Evolutionary conservation across 2,888 invertebrate species (phyloP).

Genomic region (Strigamia transsilvanica): DNA sequence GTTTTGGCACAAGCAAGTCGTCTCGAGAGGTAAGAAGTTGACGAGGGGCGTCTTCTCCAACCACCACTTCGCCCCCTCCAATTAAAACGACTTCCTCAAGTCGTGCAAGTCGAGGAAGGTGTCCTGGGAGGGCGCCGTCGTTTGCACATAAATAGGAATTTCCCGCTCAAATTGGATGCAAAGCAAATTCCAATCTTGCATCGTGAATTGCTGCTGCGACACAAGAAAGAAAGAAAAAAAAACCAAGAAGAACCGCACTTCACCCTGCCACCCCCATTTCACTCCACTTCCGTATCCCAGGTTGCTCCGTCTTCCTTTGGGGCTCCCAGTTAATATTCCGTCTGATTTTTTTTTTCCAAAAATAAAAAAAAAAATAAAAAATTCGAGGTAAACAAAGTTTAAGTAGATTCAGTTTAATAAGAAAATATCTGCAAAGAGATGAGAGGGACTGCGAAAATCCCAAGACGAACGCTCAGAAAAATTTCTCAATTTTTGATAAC

Average conservation of each 20-base stretch:
- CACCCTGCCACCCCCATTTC: background rate
- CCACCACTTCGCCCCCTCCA: constrained; percentile 48
- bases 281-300: constrained; percentile 17
- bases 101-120: background rate
- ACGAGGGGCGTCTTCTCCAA: constrained; percentile 34
- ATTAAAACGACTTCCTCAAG: constrained; percentile 51
- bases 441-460: constrained; percentile 28
- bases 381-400: constrained; percentile 51
- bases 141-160: constrained; percentile 55
- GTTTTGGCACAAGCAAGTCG: constrained; percentile 16
- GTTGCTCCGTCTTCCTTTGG: background rate
- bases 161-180: constrained; percentile 55
- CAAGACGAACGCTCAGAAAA: constrained; percentile 22
- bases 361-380: constrained; percentile 25
- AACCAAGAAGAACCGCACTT: background rate
- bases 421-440: constrained; percentile 42
- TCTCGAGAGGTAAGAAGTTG: constrained; percentile 28
- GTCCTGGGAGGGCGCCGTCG: constrained; percentile 52
- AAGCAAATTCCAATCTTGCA: constrained; percentile 55
- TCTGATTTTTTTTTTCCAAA: constrained; percentile 35
- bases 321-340: constrained; percentile 53
- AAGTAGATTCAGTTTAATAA: constrained; percentile 54
- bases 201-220: constrained; percentile 52
- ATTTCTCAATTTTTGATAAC: constrained; percentile 52
- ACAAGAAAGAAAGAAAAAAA: constrained; percentile 50